Conservation (phyloP, 2,797 vertebrate genomes). For the Cryptoblepharus egeriae region DNA sequence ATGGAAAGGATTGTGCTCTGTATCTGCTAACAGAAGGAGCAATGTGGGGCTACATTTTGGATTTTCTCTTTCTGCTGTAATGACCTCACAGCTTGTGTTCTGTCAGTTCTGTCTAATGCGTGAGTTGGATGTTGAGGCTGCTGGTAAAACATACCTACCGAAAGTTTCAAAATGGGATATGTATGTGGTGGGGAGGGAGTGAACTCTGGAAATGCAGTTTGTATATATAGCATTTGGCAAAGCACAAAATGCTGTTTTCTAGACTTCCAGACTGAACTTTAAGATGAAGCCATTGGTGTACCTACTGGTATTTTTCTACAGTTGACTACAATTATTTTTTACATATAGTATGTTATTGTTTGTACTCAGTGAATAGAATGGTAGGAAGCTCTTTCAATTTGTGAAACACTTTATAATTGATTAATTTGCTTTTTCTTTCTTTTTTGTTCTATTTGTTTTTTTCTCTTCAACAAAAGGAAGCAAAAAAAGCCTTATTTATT, state of each 20-base stretch:
- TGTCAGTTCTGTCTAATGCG: not conserved
- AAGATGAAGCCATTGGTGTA: not conserved
- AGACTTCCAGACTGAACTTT: not conserved
- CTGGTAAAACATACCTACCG: not conserved
- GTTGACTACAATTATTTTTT: conserved; percentile 14
- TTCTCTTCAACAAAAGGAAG: conserved; percentile 68
- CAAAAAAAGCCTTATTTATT: conserved; percentile 74
- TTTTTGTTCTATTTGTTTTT: conserved; percentile 39
- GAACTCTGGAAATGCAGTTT: not conserved
- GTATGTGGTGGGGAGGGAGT: not conserved
- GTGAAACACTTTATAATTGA: conserved; percentile 49
- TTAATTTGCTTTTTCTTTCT: conserved; percentile 65
- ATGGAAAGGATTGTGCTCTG: too few species aligned
- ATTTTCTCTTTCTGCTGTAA: not conserved
- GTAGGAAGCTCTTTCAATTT: conserved; percentile 49
- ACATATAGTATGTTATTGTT: conserved; percentile 52
- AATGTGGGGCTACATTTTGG: not conserved
- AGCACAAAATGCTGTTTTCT: not conserved
- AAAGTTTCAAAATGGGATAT: not conserved
- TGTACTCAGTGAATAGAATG: conserved; percentile 31
- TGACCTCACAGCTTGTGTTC: not conserved
- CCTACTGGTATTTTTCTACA: not conserved
- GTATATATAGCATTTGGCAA: not conserved
- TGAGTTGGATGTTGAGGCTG: not conserved
- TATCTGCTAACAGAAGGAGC: not conserved